Conservation (phyloP, 1,140 invertebrate species). For the Mamestra configurata region DNA sequence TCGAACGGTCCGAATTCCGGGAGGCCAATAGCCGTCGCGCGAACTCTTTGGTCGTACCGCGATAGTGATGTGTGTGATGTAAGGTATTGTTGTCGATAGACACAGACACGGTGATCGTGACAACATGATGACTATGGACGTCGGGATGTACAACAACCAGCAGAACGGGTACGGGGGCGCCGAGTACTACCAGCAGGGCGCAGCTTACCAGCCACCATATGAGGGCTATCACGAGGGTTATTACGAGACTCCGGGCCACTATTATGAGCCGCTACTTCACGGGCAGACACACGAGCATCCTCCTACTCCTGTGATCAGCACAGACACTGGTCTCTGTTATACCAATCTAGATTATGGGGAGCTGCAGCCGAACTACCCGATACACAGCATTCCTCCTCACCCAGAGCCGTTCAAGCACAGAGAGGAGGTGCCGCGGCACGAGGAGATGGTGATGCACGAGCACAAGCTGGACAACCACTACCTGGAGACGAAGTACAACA, state of each 20-base stretch:
- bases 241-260: conserved; percentile 74
- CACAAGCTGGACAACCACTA: conserved; percentile 86
- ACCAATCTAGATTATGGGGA: conserved; percentile 95
- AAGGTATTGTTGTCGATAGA: conserved; percentile 71
- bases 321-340: conserved; percentile 95
- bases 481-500: conserved; percentile 88
- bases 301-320: conserved; percentile 91
- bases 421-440: conserved; percentile 71
- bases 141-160: conserved; percentile 87
- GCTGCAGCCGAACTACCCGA: conserved; percentile 72
- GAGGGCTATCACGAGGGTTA: conserved; percentile 79
- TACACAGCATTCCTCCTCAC: conserved; percentile 73
- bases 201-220: conserved; percentile 77
- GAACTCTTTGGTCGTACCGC: conserved; percentile 54
- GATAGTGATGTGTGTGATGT: conserved; percentile 81
- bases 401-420: conserved; percentile 74
- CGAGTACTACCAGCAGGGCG: conserved; percentile 82
- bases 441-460: conserved; percentile 79
- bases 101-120: conserved; percentile 67
- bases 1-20: conserved; percentile 67
- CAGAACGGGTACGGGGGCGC: conserved; percentile 81
- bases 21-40: conserved; percentile 61
- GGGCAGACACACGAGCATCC: conserved; percentile 69
- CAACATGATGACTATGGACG: conserved; percentile 88
- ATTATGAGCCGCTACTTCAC: conserved; percentile 80